Evolutionary conservation across 2,797 vertebrate genomes (phyloP).

Genomic region (Artibeus jamaicensis): DNA sequence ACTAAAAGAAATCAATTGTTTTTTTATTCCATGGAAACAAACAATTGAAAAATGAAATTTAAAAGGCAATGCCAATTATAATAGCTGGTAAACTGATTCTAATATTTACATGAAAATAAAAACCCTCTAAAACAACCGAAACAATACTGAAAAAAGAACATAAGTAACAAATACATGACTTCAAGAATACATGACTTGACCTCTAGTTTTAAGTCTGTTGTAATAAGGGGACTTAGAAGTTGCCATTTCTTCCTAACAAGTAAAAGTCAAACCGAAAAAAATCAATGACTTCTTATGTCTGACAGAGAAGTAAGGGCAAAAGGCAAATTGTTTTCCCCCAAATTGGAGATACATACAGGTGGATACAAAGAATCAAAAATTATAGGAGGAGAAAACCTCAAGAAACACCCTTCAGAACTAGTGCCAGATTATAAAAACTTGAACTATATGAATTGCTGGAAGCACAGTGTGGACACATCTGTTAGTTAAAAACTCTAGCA

Average conservation of each 20-base stretch:
- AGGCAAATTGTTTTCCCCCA: not conserved
- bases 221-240: not conserved
- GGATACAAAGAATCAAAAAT: not conserved
- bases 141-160: not conserved
- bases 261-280: not conserved
- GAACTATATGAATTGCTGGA: not conserved
- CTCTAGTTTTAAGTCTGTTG: not conserved
- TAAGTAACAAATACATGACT: not conserved
- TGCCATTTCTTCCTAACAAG: not conserved
- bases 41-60: not conserved
- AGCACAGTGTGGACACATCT: not conserved
- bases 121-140: not conserved
- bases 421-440: not conserved
- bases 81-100: not conserved
- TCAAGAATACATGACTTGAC: not conserved
- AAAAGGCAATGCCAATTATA: not conserved
- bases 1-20: not conserved
- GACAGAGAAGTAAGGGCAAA: not conserved
- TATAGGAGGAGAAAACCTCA: not conserved
- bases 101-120: not conserved
- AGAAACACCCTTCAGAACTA: not conserved
- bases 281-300: not conserved
- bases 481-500: not conserved
- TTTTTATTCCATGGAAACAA: not conserved
- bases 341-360: not conserved